Evolutionary conservation across 2,797 vertebrate species (phyloP).

Genomic region (Centropyge bicolor): DNA sequence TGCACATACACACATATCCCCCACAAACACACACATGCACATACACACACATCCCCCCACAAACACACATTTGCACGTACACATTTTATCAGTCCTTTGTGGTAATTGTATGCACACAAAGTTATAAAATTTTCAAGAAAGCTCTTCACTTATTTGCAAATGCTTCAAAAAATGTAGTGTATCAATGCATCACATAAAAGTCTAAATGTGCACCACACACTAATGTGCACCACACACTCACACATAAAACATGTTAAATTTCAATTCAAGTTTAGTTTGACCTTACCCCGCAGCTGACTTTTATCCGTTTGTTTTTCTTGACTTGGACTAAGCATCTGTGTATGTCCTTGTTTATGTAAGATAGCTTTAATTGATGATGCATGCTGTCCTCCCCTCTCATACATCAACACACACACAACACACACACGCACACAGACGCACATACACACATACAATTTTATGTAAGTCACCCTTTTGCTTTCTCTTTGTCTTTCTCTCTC

Average conservation of each 20-base stretch:
- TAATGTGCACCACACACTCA: conserved; percentile 8
- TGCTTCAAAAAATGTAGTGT: neutral
- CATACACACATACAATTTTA: conserved; percentile 14
- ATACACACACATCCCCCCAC: conserved; percentile 2
- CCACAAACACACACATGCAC: conserved; percentile 49
- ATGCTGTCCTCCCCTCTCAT: conserved; percentile 4
- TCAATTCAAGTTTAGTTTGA: conserved; percentile 8
- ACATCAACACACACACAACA: neutral
- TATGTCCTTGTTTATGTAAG: conserved; percentile 41
- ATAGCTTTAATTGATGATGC: conserved; percentile 27
- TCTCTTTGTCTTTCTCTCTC: conserved; percentile 9
- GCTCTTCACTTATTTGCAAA: neutral
- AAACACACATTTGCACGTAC: conserved; percentile 28
- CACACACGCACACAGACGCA: neutral
- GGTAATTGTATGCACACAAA: neutral
- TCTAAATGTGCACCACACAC: neutral
- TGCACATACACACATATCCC: conserved; percentile 5
- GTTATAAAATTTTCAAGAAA: conserved; percentile 24
- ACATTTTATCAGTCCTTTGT: conserved; percentile 31
- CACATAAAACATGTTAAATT: conserved; percentile 23
- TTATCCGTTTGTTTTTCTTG: conserved; percentile 49
- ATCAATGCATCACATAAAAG: conserved; percentile 4
- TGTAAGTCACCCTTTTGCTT: conserved; percentile 12
- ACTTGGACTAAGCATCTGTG: conserved; percentile 23
- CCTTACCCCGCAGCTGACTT: conserved; percentile 20